Percentiles rank a stretch among this genome's conserved stretches.
These are phyloP conservation scores for Xiphias gladius DNA, from an alignment of 2,113 vertebrate genomes.

Conservation along the genomic window DNA sequence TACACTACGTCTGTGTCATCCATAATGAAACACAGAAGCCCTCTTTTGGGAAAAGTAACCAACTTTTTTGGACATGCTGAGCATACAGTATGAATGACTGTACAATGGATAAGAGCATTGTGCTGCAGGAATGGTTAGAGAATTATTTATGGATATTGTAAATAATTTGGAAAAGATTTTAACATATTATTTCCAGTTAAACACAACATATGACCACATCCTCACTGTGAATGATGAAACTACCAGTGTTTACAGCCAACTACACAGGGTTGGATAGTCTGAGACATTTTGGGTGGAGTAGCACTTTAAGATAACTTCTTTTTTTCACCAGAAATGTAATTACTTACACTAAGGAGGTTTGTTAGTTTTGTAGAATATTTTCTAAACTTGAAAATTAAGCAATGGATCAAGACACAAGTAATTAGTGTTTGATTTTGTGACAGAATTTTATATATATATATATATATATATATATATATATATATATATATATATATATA, in stretches of 20 bases:
- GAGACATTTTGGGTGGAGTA: not conserved
- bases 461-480: too few species aligned
- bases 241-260: not conserved
- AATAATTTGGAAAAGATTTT: conserved; percentile 24
- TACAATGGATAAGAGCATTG: too few species aligned
- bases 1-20: too few species aligned
- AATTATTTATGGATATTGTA: conserved; percentile 14
- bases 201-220: conserved; percentile 42
- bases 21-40: not conserved
- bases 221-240: conserved; percentile 16
- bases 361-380: not conserved
- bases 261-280: not conserved
- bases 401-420: too few species aligned
- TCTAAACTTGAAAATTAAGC: too few species aligned
- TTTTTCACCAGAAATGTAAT: not conserved
- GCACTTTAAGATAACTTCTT: not conserved
- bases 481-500: too few species aligned
- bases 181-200: not conserved
- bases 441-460: too few species aligned
- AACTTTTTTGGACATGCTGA: not conserved
- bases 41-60: not conserved
- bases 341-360: not conserved
- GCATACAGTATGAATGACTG: not conserved
- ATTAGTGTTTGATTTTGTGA: too few species aligned
- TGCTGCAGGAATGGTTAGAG: not conserved